Base-by-base conservation (phyloP, 2,888 invertebrate species). In the Metallyticus violacea region DNA sequence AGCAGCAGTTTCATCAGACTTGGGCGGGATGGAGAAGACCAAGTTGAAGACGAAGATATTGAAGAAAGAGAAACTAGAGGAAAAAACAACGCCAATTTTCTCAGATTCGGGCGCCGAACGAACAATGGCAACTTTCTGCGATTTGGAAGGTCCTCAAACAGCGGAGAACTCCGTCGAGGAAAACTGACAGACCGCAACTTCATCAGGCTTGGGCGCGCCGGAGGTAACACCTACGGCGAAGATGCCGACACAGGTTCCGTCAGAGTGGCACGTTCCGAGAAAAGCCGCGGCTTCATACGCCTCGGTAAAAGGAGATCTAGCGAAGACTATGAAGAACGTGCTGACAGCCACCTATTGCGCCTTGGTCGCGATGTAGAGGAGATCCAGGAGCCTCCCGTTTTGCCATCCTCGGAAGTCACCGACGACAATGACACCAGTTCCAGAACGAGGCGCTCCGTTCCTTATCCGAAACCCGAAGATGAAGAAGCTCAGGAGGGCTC, bases 101-200 rank as follows among this genome's bases (percentile, higher is more conserved):
- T 85, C 22, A 77, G 85, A 28, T 81, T 87, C 62, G 85, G 88
- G 7, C 15, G 86, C 79, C 62, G 15, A n/a, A n/a, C 40, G 0
- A 29, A 83, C 15, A 77, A 83, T 26, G 77, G 77, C 1, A 77
- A 83, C n/a, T 77, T 83, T 27, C 6, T 77, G 28, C 15, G 83
- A 25, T 27, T 26, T 77, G 27, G 77, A 1, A 83, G 83, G n/a
- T 81, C 81, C n/a, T 76, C 82, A 25, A 77, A 22, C 7, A 82
- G 15, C 27, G 27, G 77, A 40, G 30, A 76, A 7, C 85, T 88
- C 26, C 81, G 88, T 7, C 85, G 88, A 40, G 87, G 87, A 0
- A 88, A 88, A 78, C 85, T 88, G 22, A 27, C 88, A 27, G 88
- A 88, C 30, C 80, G 87, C 62, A 88, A 88, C 85, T 88, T 88